Conservation (phyloP, 2,888 invertebrate species). For the Heliconius ismenius region DNA sequence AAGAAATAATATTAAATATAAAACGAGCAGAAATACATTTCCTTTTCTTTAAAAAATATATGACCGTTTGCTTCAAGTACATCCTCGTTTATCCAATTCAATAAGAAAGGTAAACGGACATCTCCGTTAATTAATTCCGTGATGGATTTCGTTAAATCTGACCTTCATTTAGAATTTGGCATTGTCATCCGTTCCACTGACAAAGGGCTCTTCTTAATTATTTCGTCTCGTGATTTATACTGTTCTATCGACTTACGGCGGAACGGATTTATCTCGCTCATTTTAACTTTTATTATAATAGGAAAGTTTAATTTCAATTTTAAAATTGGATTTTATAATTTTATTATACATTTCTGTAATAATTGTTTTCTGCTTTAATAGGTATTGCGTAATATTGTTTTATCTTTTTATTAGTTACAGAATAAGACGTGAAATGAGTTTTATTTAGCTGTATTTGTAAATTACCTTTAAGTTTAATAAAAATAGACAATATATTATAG, state of each 20-base stretch:
- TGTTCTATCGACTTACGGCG: constrained; percentile 17
- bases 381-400: background rate
- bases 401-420: background rate
- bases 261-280: constrained; percentile 21
- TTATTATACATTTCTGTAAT: background rate
- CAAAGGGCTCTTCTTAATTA: constrained; percentile 37
- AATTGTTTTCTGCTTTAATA: background rate
- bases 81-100: constrained; percentile 12
- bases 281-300: constrained; percentile 8
- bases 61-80: background rate
- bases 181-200: constrained; percentile 29
- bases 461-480: background rate
- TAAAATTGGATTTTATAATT: background rate
- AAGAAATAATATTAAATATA: background rate
- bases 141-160: constrained; percentile 40
- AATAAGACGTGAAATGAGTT: background rate
- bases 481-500: background rate
- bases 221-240: constrained; percentile 34
- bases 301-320: background rate
- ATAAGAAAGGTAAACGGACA: constrained; percentile 35
- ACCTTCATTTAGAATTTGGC: constrained; percentile 35
- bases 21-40: background rate
- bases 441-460: too few species aligned
- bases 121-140: constrained; percentile 38
- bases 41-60: background rate